phyloP scores from a whole-genome alignment of 2,113 vertebrate genomes.

The Coturnix japonica region DNA sequence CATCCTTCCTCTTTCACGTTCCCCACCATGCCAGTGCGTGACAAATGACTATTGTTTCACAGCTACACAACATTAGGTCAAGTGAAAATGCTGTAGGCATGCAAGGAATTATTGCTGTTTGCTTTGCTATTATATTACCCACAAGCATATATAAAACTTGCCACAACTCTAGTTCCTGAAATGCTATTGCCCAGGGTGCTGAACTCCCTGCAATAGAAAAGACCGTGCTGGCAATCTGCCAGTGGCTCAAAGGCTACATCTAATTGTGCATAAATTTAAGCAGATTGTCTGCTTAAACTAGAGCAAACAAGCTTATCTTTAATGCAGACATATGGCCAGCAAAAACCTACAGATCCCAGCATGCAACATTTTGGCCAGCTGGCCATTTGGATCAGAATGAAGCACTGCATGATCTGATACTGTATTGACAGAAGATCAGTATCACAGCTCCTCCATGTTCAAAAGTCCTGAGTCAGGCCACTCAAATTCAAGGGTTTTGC shows the following conservation, averaged over 20 bases:
- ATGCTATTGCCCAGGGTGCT: background rate
- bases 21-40: background rate
- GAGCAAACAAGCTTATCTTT: constrained; percentile 67
- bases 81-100: constrained; percentile 2
- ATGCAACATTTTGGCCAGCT: constrained; percentile 38
- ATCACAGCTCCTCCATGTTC: background rate
- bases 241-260: constrained; percentile 53
- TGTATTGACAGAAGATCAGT: constrained; percentile 18
- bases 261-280: constrained; percentile 65
- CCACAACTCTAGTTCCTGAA: constrained; percentile 1
- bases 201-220: background rate
- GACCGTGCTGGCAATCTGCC: background rate
- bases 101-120: constrained; percentile 29
- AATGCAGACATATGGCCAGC: constrained; percentile 63
- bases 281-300: constrained; percentile 64
- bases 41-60: background rate
- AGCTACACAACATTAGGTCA: background rate
- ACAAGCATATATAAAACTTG: constrained; percentile 10
- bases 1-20: background rate
- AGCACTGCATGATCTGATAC: constrained; percentile 21
- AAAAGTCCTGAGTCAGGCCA: background rate
- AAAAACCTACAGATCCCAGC: constrained; percentile 68
- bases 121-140: constrained; percentile 13
- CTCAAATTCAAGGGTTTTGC: background rate
- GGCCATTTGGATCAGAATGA: constrained; percentile 50